Evolutionary conservation across 2,113 vertebrate genomes (phyloP), one percentile per base, ranked within the genome.

Genomic region (Atlantisia rogersi): DNA sequence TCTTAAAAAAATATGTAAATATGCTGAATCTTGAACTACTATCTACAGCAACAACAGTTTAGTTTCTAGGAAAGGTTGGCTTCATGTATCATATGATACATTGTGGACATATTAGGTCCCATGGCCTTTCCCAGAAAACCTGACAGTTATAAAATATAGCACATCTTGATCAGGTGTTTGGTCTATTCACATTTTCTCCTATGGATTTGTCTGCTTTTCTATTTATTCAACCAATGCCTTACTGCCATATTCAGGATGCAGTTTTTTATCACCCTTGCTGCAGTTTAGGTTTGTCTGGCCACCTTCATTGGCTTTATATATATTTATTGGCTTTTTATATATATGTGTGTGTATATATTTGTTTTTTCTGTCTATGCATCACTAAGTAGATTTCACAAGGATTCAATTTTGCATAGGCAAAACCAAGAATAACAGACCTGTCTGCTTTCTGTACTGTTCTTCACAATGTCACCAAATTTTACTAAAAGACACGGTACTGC

Each of bases 381-480:
- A 44, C 35, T 60, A 37, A 46, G 6, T 37, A 31, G 37, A 65
- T 74, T 93, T 87, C 44, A 21, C 46, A 69, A 46, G 48, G 39
- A 92, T 88, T 96, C 37, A 44, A 75, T 77, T 95, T 93, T 93
- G 50, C 52, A 56, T 15, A 67, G 83, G 63, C 29, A 96, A 95
- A 95, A 52, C 76, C 87, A 53, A 75, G 64, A 83, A 62, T 59
- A 86, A 91, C 32, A 74, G 46, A 56, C 79, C 39, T 76, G 12
- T 75, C 37, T 42, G 10, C 42, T 88, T 92, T 97, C 74, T 68
- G 21, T 82, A 77, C 92, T 44, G 25, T 64, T 94, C 71, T 89
- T 95, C 29, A 76, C 63, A 52, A 9, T 10, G 31, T 11, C 40
- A 20, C 31, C 82, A 89, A 17, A 86, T 97, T 83, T 94, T 92